Conservation (phyloP, 2,113 vertebrate genomes). For the Solenodon paradoxus region DNA sequence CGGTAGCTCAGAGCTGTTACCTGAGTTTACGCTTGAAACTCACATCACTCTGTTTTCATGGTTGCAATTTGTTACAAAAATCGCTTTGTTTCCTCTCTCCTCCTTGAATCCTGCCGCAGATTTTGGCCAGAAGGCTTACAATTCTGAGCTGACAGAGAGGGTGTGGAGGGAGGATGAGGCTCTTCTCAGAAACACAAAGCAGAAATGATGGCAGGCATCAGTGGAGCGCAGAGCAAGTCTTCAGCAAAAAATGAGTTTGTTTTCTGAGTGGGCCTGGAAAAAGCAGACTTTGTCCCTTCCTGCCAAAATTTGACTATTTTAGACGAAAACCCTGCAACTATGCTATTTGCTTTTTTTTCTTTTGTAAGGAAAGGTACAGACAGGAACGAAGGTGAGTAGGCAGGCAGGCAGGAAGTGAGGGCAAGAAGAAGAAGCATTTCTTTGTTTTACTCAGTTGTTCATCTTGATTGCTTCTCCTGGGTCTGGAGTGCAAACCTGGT, state of each 20-base stretch:
- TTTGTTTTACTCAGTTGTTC: no score
- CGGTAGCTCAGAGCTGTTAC: neutral
- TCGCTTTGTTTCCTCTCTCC: neutral
- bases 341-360: neutral
- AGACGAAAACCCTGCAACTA: neutral
- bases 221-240: fast-evolving
- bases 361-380: no score
- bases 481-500: no score
- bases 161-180: neutral
- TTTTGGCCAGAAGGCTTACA: neutral
- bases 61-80: neutral
- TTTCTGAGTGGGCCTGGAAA: neutral
- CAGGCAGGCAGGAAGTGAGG: no score
- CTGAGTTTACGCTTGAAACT: neutral
- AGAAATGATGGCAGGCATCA: no score
- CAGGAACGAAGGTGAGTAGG: no score
- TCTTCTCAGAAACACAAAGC: neutral
- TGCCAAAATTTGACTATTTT: neutral
- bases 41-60: neutral
- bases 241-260: neutral
- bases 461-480: no score
- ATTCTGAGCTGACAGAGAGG: neutral
- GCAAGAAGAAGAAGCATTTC: no score
- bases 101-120: neutral
- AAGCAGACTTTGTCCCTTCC: neutral